phyloP scores from a whole-genome alignment of 2,113 vertebrate species.

The Lophochroa leadbeateri region DNA sequence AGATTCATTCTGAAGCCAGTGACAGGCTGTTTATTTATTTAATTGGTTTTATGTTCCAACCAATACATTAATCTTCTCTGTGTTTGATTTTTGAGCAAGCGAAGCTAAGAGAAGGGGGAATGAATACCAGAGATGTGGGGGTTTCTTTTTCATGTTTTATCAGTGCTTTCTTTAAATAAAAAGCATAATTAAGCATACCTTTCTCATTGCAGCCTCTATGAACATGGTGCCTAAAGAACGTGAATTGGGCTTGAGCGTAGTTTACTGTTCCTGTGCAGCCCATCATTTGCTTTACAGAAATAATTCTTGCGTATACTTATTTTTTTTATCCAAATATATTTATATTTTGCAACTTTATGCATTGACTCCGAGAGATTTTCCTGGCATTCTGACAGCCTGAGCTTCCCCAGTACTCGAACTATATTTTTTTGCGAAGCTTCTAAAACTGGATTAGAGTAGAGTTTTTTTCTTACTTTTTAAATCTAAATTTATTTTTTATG shows the following conservation, averaged over 20 bases:
- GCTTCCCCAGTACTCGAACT: background rate
- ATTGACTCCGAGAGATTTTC: background rate
- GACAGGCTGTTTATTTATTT: constrained; percentile 52
- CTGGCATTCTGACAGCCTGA: background rate
- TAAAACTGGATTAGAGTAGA: background rate
- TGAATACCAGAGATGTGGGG: background rate
- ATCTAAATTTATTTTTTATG: background rate
- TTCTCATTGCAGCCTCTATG: background rate
- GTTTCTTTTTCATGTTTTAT: background rate
- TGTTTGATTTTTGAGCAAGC: constrained; percentile 14
- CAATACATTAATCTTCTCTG: background rate
- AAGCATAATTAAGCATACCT: background rate
- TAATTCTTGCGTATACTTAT: background rate
- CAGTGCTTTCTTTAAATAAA: background rate
- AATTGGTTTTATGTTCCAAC: constrained; percentile 21
- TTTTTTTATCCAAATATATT: background rate
- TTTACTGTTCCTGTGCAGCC: background rate
- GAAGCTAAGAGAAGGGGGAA: background rate
- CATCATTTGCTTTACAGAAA: background rate
- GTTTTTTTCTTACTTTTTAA: background rate
- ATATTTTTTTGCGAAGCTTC: background rate
- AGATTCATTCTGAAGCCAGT: background rate
- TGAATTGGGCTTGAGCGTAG: background rate
- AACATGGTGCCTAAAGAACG: background rate
- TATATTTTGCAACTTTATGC: background rate